phyloP scores from a whole-genome alignment of 1,140 invertebrate species.

The Ridgeia piscesae region DNA sequence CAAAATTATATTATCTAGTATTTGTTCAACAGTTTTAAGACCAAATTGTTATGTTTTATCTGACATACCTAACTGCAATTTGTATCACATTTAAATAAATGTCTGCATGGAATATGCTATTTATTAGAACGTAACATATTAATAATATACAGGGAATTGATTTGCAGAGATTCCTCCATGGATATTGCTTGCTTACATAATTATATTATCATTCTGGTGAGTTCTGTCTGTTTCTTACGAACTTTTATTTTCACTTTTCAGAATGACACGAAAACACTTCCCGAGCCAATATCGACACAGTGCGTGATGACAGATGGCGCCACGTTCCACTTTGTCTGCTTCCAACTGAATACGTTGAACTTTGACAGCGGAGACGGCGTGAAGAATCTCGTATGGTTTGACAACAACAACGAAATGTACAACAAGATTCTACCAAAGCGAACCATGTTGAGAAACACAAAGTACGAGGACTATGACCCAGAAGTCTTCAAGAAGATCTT shows the following conservation, averaged over 20 bases:
- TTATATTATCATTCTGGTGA: too few species aligned
- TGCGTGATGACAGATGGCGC: slow-evolving; percentile 76
- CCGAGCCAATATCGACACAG: slow-evolving; percentile 79
- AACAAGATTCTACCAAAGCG: slow-evolving; percentile 52
- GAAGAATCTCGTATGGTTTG: slow-evolving; percentile 80
- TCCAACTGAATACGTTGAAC: slow-evolving; percentile 83
- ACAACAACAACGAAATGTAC: slow-evolving; percentile 69
- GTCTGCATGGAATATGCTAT: not conserved
- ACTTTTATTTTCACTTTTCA: slow-evolving; percentile 39
- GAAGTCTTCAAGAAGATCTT: slow-evolving; percentile 75
- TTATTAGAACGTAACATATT: not conserved
- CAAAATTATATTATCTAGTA: too few species aligned
- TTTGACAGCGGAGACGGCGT: slow-evolving; percentile 63
- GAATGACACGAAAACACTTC: slow-evolving; percentile 66
- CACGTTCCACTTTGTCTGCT: slow-evolving; percentile 76
- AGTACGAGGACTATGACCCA: slow-evolving; percentile 73
- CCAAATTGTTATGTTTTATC: not conserved
- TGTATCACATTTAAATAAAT: not conserved
- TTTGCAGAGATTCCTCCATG: not conserved
- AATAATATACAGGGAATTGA: too few species aligned
- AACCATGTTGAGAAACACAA: slow-evolving; percentile 59
- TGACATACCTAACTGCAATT: slow-evolving; percentile 22
- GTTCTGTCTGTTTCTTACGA: not conserved
- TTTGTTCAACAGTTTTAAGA: not conserved
- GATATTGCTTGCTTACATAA: not conserved